Conservation (phyloP, 2,888 invertebrate genomes). For the Chrysolina oricalcia region DNA sequence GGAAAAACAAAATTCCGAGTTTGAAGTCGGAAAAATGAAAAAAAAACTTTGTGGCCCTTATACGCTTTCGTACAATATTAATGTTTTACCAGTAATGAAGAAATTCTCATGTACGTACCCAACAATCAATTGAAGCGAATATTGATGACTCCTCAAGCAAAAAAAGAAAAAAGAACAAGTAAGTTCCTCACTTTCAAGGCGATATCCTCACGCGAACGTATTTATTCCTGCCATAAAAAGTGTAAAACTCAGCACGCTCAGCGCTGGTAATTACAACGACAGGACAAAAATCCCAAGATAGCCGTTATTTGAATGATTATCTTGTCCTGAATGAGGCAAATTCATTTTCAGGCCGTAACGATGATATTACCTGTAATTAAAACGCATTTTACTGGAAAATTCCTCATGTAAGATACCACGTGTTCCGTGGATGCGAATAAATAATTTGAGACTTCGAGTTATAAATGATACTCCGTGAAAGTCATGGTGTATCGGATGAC, state of each 20-base stretch:
- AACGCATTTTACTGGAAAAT: constrained; percentile 20
- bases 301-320: constrained; percentile 29
- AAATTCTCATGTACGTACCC: too few relatives aligned
- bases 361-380: constrained; percentile 12
- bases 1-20: too few relatives aligned
- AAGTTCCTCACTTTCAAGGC: neutral
- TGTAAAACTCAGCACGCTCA: constrained; percentile 21
- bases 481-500: neutral
- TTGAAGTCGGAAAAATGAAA: too few relatives aligned
- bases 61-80: too few relatives aligned
- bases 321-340: constrained; percentile 30
- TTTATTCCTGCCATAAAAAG: constrained; percentile 9
- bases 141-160: too few relatives aligned
- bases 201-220: neutral
- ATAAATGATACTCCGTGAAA: neutral
- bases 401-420: neutral
- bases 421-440: neutral
- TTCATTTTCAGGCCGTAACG: constrained; percentile 16
- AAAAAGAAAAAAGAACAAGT: neutral
- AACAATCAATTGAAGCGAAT: too few relatives aligned
- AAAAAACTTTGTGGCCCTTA: too few relatives aligned
- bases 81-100: too few relatives aligned
- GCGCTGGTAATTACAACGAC: constrained; percentile 12
- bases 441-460: neutral
- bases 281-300: constrained; percentile 13